Evolutionary conservation across 2,113 vertebrate genomes (phyloP).

Genomic region (Erpornis zantholeuca): DNA sequence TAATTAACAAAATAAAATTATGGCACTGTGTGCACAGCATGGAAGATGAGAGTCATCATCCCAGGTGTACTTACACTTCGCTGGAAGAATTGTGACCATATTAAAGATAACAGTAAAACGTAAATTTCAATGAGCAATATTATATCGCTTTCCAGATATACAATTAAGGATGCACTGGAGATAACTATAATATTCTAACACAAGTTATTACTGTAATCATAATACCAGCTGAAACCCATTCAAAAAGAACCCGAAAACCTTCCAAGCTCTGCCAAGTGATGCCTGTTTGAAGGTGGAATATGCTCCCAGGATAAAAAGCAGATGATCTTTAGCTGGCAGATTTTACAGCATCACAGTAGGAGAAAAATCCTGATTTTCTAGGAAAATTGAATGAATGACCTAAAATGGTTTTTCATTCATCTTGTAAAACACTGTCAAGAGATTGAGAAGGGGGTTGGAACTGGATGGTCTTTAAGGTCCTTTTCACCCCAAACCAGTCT

Average conservation of each 20-base stretch:
- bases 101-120: background rate
- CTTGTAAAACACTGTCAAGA: background rate
- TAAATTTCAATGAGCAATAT: background rate
- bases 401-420: background rate
- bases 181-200: background rate
- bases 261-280: background rate
- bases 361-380: background rate
- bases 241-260: background rate
- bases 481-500: background rate
- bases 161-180: background rate
- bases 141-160: background rate
- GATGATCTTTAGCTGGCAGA: background rate
- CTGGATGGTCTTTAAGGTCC: background rate
- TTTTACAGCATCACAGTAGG: background rate
- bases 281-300: background rate
- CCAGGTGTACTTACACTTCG: background rate
- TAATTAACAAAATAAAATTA: background rate
- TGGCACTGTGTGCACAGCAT: background rate
- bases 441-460: background rate
- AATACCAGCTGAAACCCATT: background rate
- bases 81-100: background rate
- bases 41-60: background rate
- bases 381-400: background rate
- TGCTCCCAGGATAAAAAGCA: background rate
- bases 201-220: background rate